Percentiles rank a stretch among this genome's conserved stretches.
phyloP scores from a whole-genome alignment of 2,888 invertebrate genomes.

The Serrognathus titanus region DNA sequence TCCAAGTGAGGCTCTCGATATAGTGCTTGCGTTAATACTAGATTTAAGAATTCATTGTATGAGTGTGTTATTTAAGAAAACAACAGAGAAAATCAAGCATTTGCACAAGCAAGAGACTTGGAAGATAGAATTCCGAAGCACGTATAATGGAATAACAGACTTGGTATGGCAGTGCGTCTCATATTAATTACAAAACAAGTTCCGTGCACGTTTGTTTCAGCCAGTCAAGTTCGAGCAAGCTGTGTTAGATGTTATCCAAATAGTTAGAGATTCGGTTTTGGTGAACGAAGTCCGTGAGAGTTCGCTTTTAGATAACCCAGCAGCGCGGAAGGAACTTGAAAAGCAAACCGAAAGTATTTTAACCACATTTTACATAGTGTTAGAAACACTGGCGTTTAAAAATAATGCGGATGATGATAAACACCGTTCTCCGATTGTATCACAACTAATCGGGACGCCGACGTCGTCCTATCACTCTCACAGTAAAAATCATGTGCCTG shows the following conservation, averaged over 20 bases:
- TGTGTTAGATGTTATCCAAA: constrained; percentile 69
- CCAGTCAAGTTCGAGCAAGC: constrained; percentile 71
- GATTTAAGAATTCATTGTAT: constrained; percentile 86
- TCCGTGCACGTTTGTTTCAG: constrained; percentile 41
- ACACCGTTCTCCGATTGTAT: constrained; percentile 54
- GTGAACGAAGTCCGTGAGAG: constrained; percentile 67
- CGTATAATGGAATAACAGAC: constrained; percentile 81
- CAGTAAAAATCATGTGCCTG: constrained; percentile 46
- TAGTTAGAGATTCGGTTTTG: constrained; percentile 67
- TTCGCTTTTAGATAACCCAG: constrained; percentile 54
- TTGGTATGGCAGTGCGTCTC: constrained; percentile 55
- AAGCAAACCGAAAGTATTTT: constrained; percentile 60
- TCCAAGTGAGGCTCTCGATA: constrained; percentile 82
- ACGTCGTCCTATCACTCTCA: constrained; percentile 41
- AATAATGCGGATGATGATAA: constrained; percentile 60
- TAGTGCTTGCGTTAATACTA: constrained; percentile 79
- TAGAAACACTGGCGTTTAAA: constrained; percentile 70
- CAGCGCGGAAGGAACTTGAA: constrained; percentile 51
- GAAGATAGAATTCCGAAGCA: constrained; percentile 79
- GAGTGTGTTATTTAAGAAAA: constrained; percentile 78
- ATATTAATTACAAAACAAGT: background rate
- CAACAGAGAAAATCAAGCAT: constrained; percentile 71
- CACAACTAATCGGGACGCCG: constrained; percentile 63
- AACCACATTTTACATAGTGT: constrained; percentile 61
- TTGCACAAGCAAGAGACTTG: constrained; percentile 77